These are phyloP conservation scores for Agrochola lychnidis DNA, from an alignment of 2,888 invertebrate species.

Conservation along the genomic window DNA sequence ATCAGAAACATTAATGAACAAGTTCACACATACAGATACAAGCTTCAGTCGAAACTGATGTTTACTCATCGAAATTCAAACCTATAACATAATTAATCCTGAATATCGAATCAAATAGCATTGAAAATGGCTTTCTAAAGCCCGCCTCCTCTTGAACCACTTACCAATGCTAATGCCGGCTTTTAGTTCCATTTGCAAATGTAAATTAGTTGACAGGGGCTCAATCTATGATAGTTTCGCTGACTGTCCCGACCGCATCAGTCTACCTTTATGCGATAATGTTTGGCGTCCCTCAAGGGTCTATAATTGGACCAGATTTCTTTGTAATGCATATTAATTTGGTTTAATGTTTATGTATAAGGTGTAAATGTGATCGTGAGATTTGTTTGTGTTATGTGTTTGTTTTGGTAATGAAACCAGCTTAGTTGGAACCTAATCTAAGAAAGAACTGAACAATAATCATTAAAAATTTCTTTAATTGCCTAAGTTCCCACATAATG, in stretches of 20 bases:
- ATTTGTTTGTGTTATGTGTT: slow-evolving; percentile 8
- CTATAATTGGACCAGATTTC: slow-evolving; percentile 57
- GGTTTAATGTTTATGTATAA: slow-evolving; percentile 29
- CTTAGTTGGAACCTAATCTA: neutral
- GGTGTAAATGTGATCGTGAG: slow-evolving; percentile 6
- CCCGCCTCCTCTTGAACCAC: slow-evolving; percentile 76
- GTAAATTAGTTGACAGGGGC: slow-evolving; percentile 80
- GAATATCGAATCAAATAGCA: slow-evolving; percentile 80
- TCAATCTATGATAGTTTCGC: slow-evolving; percentile 77
- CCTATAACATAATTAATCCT: slow-evolving; percentile 70
- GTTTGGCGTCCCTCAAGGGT: slow-evolving; percentile 59
- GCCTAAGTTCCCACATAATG: neutral
- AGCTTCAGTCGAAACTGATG: slow-evolving; percentile 25
- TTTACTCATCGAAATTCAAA: slow-evolving; percentile 66
- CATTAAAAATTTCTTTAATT: neutral
- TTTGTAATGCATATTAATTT: slow-evolving; percentile 50
- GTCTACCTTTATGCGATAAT: slow-evolving; percentile 54
- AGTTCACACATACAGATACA: slow-evolving; percentile 6
- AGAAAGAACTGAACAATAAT: neutral
- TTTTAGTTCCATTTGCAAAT: slow-evolving; percentile 86
- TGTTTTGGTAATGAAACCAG: neutral
- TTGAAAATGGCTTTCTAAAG: slow-evolving; percentile 80
- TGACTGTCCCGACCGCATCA: slow-evolving; percentile 50
- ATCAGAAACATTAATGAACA: neutral
- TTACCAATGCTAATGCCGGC: slow-evolving; percentile 83